A percentile compares a stretch with the other conserved stretches of the same genome.
phyloP scores from a whole-genome alignment of 1,140 invertebrate species.

The Neotoxoptera formosana region DNA sequence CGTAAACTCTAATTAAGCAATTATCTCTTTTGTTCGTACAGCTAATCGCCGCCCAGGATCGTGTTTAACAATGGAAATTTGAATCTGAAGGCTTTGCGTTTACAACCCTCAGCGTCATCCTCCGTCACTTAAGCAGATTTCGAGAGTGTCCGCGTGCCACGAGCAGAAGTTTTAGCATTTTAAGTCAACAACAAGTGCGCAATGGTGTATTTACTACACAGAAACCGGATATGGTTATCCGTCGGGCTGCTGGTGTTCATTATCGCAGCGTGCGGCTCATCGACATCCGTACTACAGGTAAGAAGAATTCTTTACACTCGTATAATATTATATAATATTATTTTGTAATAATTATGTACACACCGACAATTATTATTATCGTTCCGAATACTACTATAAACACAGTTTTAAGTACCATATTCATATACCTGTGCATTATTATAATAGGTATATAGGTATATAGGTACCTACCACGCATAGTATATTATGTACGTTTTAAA shows the following conservation, averaged over 20 bases:
- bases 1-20: constrained; percentile 42
- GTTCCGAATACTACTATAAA: not conserved
- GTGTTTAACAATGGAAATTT: constrained; percentile 55
- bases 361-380: not conserved
- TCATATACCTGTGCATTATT: no score
- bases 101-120: not conserved
- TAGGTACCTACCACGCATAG: no score
- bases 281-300: constrained; percentile 27
- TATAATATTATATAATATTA: not conserved
- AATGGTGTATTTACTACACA: constrained; percentile 35
- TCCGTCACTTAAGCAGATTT: not conserved
- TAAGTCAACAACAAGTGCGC: constrained; percentile 29
- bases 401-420: not conserved
- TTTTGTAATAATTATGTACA: not conserved
- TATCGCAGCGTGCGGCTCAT: constrained; percentile 6
- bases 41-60: constrained; percentile 41
- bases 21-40: constrained; percentile 44
- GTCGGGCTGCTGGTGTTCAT: not conserved
- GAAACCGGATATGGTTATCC: constrained; percentile 55
- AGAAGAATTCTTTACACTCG: constrained; percentile 13
- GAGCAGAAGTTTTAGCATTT: constrained; percentile 1
- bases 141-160: not conserved
- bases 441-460: no score
- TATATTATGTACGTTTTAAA: no score
- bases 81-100: constrained; percentile 49